Base-by-base conservation (phyloP, 1,140 invertebrate species). In the Rhysida immarginata region DNA sequence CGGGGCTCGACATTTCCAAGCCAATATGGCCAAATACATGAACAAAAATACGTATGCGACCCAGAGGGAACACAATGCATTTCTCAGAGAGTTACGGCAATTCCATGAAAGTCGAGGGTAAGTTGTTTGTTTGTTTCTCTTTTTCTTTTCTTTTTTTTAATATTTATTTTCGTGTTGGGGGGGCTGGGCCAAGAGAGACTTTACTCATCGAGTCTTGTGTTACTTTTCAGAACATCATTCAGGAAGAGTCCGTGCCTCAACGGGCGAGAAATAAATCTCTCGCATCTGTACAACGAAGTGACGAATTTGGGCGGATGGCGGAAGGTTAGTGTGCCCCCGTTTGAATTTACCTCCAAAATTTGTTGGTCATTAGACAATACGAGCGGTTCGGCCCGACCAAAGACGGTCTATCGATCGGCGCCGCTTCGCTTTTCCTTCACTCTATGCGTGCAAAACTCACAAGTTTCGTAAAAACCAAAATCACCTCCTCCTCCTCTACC, bases 241-340 rank as follows among this genome's bases (percentile, higher is more conserved):
- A 78, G 79, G 60, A 77, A 79, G 63, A 68, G 76, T 53, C 89
- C 91, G 51, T 81, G 81, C 70, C 82, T 96, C 57, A 87, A 83
- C 73, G 89, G 90, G 41, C 80, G 83, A 62, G 84, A 90, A 70
- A 80, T 95, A 65, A 91, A 96, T 76, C 76, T 96, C 50, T 92
- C 88, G 72, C 78, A 85, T 46, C 77, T 96, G 51, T 95, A 95
- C 70, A 81, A 80, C 59, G 77, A 91, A 63, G 90, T 95, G n/a
- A 92, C 85, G 58, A 81, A 82, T 52, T 78, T 85, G 65, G 91
- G 91, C 64, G 92, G 92, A 66, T 88, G 91, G 79, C 81, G 89
- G 63, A 93, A 90, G 81, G 90, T 95, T 71, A 78, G 77, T 63
- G 20, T 13, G 24, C 5, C 14, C 26, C 5, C 14, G 5, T 26